These are phyloP conservation scores for Protobothrops flavoviridis DNA, from an alignment of 2,113 vertebrate species.

Conservation along the genomic window DNA sequence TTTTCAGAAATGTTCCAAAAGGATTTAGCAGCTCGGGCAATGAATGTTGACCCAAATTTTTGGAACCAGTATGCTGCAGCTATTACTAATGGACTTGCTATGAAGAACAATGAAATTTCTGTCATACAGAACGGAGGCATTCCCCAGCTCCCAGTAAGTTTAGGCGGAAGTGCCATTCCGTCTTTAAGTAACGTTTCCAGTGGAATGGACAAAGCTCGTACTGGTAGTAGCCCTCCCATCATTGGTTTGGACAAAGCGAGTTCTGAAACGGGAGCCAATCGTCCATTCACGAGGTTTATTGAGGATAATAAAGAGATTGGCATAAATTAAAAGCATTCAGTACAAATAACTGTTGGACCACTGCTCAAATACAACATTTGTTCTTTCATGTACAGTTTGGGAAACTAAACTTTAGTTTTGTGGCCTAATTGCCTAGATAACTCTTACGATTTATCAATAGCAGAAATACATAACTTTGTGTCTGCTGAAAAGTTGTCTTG, in stretches of 20 bases:
- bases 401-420: conserved; percentile 57
- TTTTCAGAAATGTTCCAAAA: conserved; percentile 99
- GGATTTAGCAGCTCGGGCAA: conserved; percentile 92
- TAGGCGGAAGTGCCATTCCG: conserved; percentile 86
- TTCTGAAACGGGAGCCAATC: conserved; percentile 80
- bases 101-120: conserved; percentile 99
- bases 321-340: conserved; percentile 84
- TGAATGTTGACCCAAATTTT: conserved; percentile 95
- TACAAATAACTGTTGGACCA: conserved; percentile 73
- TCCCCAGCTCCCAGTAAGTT: conserved; percentile 90
- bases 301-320: conserved; percentile 99
- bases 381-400: conserved; percentile 79
- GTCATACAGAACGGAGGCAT: conserved; percentile 98
- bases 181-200: conserved; percentile 82
- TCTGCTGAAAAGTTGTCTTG: conserved; percentile 86
- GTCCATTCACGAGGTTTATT: conserved; percentile 94
- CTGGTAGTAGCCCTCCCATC: conserved; percentile 84
- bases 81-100: conserved; percentile 94
- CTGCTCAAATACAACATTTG: conserved; percentile 66
- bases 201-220: conserved; percentile 88
- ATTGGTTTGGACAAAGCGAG: conserved; percentile 85
- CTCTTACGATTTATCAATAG: conserved; percentile 67
- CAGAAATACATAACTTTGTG: conserved; percentile 78
- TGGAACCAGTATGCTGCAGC: conserved; percentile 98
- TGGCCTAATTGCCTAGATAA: conserved; percentile 67